These are phyloP conservation scores for Crypturellus undulatus DNA, from an alignment of 2,113 vertebrate genomes.

Conservation along the genomic window DNA sequence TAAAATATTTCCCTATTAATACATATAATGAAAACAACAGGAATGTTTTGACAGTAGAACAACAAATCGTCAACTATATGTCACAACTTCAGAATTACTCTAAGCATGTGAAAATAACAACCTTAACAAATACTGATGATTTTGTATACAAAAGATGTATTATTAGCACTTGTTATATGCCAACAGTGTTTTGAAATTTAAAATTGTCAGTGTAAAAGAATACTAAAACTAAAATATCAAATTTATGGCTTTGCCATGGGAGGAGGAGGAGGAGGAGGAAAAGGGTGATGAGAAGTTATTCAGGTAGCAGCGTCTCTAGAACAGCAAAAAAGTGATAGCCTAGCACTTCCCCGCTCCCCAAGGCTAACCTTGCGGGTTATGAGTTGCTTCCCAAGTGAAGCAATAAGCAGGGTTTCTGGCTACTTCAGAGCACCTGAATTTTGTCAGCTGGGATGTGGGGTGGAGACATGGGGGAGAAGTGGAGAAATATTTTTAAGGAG, in stretches of 20 bases:
- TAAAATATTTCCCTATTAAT: too few relatives aligned
- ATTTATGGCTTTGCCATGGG: neutral
- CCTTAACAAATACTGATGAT: neutral
- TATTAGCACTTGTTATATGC: neutral
- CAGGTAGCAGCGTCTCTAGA: neutral
- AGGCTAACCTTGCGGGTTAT: neutral
- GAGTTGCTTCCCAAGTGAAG: accelerated
- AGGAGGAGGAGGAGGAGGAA: neutral
- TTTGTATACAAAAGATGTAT: neutral
- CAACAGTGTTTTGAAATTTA: neutral
- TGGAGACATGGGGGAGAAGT: neutral
- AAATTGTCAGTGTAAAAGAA: neutral
- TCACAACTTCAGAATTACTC: neutral
- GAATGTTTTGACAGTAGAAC: neutral
- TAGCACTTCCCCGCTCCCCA: accelerated
- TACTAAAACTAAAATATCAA: neutral
- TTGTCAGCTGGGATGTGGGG: neutral
- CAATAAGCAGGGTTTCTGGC: neutral
- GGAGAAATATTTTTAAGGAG: neutral
- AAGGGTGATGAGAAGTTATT: neutral
- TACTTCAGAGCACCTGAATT: neutral
- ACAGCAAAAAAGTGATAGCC: neutral
- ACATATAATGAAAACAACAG: neutral
- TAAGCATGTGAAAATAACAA: neutral
- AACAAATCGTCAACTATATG: neutral